These are phyloP conservation scores for Balearica regulorum DNA, from an alignment of 2,797 vertebrate species.

Conservation along the genomic window DNA sequence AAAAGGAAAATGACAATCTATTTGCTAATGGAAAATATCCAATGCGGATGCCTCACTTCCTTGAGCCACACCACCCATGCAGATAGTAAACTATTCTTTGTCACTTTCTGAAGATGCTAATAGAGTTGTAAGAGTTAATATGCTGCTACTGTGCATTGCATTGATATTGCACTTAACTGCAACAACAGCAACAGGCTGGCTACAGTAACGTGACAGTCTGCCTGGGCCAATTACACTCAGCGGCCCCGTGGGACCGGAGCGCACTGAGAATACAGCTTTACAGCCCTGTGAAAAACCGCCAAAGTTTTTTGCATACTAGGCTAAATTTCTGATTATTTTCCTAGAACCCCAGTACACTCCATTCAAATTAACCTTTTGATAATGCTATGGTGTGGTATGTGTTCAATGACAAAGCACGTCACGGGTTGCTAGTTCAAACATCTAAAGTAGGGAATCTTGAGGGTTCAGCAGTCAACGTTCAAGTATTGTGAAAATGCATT, in stretches of 20 bases:
- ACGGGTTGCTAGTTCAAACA: not conserved
- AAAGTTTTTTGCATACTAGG: not conserved
- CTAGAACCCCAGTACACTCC: not conserved
- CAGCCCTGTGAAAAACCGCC: not conserved
- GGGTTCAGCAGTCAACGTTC: not conserved
- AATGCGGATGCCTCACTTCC: not conserved
- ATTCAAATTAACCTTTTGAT: not conserved
- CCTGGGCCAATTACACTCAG: not conserved
- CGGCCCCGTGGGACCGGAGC: not conserved
- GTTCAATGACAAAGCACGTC: not conserved
- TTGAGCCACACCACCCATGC: not conserved
- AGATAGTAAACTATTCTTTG: not conserved
- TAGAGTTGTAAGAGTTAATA: not conserved
- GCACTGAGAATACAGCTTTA: not conserved
- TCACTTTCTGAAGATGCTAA: not conserved
- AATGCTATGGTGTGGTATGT: not conserved
- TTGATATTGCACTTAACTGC: not conserved
- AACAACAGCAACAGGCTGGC: not conserved
- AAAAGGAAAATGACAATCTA: not conserved
- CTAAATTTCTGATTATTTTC: not conserved
- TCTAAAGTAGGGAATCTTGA: not conserved
- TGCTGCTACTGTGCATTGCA: not conserved
- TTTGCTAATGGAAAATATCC: not conserved
- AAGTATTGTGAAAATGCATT: not conserved
- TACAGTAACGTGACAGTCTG: not conserved